Evolutionary conservation across 2,797 vertebrate species (phyloP).

Genomic region (Cygnus olor): DNA sequence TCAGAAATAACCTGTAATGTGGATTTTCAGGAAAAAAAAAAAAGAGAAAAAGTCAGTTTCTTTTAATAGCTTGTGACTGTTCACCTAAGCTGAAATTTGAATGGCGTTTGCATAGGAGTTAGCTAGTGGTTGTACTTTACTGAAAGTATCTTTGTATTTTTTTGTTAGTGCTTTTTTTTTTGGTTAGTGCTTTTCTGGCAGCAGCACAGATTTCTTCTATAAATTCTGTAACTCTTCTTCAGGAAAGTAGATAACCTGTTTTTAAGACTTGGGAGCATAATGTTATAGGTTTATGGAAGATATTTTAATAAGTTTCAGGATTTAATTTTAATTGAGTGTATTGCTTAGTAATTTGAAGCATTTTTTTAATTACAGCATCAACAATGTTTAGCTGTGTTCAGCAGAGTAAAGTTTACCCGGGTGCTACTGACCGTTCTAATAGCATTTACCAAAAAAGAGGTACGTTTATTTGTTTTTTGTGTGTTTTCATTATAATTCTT

Average conservation of each 20-base stretch:
- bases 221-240: background rate
- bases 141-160: background rate
- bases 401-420: conserved; percentile 96
- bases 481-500: background rate
- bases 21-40: conserved; percentile 10
- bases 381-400: conserved; percentile 95
- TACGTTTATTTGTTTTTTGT: conserved; percentile 62
- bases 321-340: background rate
- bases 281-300: background rate
- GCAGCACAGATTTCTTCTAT: background rate
- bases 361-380: conserved; percentile 88
- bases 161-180: background rate
- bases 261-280: background rate
- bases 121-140: background rate
- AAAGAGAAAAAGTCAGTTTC: background rate
- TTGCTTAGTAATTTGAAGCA: conserved; percentile 5
- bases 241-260: background rate
- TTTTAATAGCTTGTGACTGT: background rate
- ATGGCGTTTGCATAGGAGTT: background rate
- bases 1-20: conserved; percentile 37
- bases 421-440: conserved; percentile 94
- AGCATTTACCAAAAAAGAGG: conserved; percentile 99
- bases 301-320: background rate
- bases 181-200: background rate
- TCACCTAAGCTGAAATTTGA: background rate